Conservation (phyloP, 2,888 invertebrate species). For the Orthosia cruda region DNA sequence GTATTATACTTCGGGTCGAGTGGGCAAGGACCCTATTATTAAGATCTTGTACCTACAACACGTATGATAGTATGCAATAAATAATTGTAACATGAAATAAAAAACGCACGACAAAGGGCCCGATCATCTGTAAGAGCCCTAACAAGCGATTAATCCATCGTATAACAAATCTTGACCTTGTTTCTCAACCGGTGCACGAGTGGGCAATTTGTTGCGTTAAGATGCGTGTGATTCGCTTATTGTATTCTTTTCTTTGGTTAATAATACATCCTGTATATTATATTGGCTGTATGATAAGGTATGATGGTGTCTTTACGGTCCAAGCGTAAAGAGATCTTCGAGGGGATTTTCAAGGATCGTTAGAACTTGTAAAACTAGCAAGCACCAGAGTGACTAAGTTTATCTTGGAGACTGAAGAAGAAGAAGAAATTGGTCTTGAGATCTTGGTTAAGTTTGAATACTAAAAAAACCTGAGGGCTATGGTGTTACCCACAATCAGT, state of each 20-base stretch:
- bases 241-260: slow-evolving; percentile 37
- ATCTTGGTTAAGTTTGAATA: too few relatives aligned
- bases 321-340: neutral
- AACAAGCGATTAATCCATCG: slow-evolving; percentile 49
- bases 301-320: neutral
- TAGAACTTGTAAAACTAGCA: too few relatives aligned
- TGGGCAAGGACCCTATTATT: too few relatives aligned
- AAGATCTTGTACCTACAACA: neutral
- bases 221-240: slow-evolving; percentile 77
- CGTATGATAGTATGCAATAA: neutral
- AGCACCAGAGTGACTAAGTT: too few relatives aligned
- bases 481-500: too few relatives aligned
- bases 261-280: slow-evolving; percentile 12
- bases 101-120: slow-evolving; percentile 39
- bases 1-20: too few relatives aligned
- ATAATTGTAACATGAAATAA: neutral
- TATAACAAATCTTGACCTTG: slow-evolving; percentile 74
- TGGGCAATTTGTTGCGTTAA: slow-evolving; percentile 73
- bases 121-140: slow-evolving; percentile 54
- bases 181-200: slow-evolving; percentile 71
- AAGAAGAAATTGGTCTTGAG: too few relatives aligned
- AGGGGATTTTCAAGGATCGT: too few relatives aligned
- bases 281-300: slow-evolving; percentile 1
- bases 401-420: too few relatives aligned
- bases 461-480: too few relatives aligned